Percentiles rank a stretch among this genome's conserved stretches.
Evolutionary conservation across 2,113 vertebrate genomes (phyloP).

Genomic region (Bos indicus): DNA sequence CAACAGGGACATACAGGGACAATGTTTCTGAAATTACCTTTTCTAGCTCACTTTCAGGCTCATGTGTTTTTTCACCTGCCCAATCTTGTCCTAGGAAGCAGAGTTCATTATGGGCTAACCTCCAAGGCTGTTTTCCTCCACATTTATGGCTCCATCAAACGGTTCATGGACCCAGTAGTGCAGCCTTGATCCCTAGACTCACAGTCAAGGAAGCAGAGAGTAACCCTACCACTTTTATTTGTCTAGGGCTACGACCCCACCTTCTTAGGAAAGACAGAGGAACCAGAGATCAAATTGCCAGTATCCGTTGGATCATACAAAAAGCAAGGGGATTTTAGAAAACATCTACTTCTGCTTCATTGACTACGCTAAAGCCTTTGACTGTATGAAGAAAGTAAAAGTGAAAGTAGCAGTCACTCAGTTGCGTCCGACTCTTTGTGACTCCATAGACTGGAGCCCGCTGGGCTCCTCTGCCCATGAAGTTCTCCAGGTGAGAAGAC

Average conservation of each 20-base stretch:
- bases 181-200: neutral
- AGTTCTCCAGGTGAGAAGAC: neutral
- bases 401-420: neutral
- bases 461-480: neutral
- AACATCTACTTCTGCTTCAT: neutral
- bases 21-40: neutral
- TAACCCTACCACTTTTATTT: too few species aligned
- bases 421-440: neutral
- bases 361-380: neutral
- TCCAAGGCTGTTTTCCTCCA: neutral
- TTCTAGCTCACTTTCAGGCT: neutral
- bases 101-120: neutral
- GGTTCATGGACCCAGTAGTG: neutral
- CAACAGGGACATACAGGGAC: neutral
- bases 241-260: neutral
- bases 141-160: neutral
- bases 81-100: neutral
- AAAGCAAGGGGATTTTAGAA: neutral
- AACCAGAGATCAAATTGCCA: neutral
- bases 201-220: neutral
- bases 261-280: neutral
- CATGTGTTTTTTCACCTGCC: neutral
- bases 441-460: fast-evolving
- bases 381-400: neutral
- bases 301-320: neutral